Conservation (phyloP, 2,888 invertebrate genomes). For the Orthosia cruda region DNA sequence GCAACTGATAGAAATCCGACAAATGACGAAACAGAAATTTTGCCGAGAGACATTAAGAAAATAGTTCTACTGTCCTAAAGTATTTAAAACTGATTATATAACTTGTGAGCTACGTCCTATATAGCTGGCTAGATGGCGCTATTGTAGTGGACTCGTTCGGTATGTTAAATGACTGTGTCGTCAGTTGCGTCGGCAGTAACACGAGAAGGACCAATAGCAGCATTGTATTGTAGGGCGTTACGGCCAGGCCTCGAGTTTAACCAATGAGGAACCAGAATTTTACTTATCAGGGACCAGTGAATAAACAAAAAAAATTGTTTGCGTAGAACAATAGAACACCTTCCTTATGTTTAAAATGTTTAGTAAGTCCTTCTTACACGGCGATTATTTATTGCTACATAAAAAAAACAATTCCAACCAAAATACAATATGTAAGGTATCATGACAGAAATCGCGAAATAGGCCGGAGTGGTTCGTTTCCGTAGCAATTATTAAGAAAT, state of each 20-base stretch:
- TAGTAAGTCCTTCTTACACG: background rate
- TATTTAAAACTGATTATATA: too few relatives aligned
- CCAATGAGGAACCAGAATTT: slow-evolving; percentile 1
- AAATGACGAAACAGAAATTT: too few relatives aligned
- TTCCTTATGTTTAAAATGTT: background rate
- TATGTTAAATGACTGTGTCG: background rate
- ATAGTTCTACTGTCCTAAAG: too few relatives aligned
- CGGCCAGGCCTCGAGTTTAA: background rate
- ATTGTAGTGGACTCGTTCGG: background rate
- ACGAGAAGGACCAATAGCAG: background rate
- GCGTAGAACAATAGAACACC: background rate
- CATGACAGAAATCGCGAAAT: background rate
- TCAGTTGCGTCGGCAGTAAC: background rate
- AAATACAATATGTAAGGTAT: too few relatives aligned
- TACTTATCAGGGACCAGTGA: background rate
- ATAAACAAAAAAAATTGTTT: background rate
- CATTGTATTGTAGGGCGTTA: background rate
- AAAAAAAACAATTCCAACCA: too few relatives aligned
- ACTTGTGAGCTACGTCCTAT: background rate
- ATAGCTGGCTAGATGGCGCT: background rate
- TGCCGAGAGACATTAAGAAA: too few relatives aligned
- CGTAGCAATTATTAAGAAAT: background rate
- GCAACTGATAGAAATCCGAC: too few relatives aligned
- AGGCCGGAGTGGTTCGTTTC: background rate
- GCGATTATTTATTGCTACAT: background rate